Base-by-base conservation (phyloP, 2,888 invertebrate genomes). In the Apamea epomidion region DNA sequence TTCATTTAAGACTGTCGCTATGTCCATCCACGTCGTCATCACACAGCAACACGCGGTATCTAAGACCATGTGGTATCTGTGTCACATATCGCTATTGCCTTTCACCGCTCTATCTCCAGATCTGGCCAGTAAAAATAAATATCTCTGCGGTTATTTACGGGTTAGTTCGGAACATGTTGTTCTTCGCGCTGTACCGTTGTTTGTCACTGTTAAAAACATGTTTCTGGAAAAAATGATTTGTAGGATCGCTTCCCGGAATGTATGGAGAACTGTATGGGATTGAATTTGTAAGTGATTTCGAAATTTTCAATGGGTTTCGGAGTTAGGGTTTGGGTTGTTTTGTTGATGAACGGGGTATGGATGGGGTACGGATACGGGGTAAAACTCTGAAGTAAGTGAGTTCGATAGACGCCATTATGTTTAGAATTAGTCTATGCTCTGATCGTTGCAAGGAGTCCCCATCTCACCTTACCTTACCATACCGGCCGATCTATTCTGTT, bases 71-170 rank as follows among this genome's bases (percentile, higher is more conserved):
- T 58, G 83, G 86, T 87, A 86, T 86, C 87, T 84, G 84, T 87
- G 85, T 86, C 85, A 87, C 81, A 67, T 69, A 86, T 85, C 76
- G 85, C 84, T 74, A 83, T 86, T 73, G 78, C 84, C 90, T 92
- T 91, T 91, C 91, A 89, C 92, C 87, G 83, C 81, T 85, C 82
- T 87, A 87, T 91, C 89, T 88, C 69, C 80, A 83, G 87, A 90
- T 89, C 88, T 89, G 62, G 74, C 91, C 90, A 89, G 90, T 93
- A 93, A 93, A 93, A 93, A 92, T 92, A 91, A 92, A 92, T 92
- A 92, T 90, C 87, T 88, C 78, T 76, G 76, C 78, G 83, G 87
- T 85, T 91, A 92, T 93, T 92, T 92, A 83, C 82, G 80, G 84
- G 84, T 73, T 90, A 85, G 88, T 82, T 88, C 74, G 71, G 73